Evolutionary conservation across 2,113 vertebrate species (phyloP).

Genomic region (Trematocara unimaculatum): DNA sequence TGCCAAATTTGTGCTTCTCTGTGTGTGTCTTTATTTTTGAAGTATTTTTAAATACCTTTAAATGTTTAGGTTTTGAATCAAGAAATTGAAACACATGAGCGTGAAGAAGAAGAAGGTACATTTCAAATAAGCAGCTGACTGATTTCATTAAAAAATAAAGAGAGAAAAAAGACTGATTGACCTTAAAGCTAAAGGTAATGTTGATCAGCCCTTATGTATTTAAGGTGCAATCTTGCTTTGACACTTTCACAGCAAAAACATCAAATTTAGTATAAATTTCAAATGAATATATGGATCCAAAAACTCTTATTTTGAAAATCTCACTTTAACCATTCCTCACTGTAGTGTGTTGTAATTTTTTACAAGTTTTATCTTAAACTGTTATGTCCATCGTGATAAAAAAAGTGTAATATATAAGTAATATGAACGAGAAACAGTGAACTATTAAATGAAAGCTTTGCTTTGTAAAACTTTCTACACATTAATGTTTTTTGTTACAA

Average conservation of each 20-base stretch:
- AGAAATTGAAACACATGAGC: background rate
- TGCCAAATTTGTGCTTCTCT: background rate
- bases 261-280: background rate
- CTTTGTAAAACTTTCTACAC: background rate
- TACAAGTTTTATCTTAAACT: background rate
- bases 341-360: background rate
- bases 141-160: background rate
- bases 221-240: background rate
- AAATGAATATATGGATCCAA: background rate
- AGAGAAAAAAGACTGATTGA: background rate
- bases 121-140: background rate
- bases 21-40: background rate
- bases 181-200: background rate
- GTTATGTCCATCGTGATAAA: accelerated
- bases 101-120: background rate
- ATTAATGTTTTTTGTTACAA: background rate
- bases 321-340: background rate
- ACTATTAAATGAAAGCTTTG: background rate
- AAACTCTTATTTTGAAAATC: background rate
- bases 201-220: background rate
- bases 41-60: background rate
- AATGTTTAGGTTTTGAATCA: background rate
- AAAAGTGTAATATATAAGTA: background rate
- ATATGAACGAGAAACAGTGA: background rate
- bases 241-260: background rate